These are phyloP conservation scores for Pachyrhynchus sulphureomaculatus DNA, from an alignment of 1,140 invertebrate species.

Conservation along the genomic window DNA sequence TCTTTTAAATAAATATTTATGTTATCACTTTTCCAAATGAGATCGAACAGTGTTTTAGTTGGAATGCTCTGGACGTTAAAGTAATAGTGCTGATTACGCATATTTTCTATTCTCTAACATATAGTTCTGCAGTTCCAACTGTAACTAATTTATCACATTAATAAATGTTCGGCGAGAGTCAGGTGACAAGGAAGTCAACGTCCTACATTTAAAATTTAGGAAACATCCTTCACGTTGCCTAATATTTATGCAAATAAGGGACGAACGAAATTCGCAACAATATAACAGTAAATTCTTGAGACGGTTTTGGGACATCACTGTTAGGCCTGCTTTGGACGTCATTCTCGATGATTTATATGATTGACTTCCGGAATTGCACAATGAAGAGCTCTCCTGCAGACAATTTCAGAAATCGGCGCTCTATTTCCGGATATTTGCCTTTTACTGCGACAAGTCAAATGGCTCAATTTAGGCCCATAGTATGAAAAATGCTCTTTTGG, in stretches of 20 bases:
- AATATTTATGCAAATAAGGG: conserved; percentile 18
- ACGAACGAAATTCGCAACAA: conserved; percentile 13
- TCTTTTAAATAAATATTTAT: no score
- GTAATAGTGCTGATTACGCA: no score
- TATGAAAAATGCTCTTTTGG: background rate
- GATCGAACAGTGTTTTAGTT: no score
- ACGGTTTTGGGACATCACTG: conserved; percentile 9
- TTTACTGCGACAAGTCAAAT: conserved; percentile 8
- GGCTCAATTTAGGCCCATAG: conserved; percentile 7
- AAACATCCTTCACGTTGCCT: conserved; percentile 5
- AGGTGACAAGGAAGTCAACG: conserved; percentile 11
- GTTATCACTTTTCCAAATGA: no score
- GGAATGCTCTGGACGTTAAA: no score
- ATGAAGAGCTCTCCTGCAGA: conserved; percentile 4
- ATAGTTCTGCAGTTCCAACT: no score
- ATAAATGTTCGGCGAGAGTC: no score
- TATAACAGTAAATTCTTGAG: conserved; percentile 22
- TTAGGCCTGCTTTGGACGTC: conserved; percentile 17
- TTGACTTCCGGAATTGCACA: conserved; percentile 15
- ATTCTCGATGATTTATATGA: conserved; percentile 23
- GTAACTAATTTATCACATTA: no score
- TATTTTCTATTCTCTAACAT: no score
- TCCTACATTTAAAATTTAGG: conserved; percentile 13
- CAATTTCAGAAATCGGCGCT: conserved; percentile 19
- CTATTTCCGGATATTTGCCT: conserved; percentile 18